Conservation (phyloP, 2,888 invertebrate species). For the Drosophila helvetica region DNA sequence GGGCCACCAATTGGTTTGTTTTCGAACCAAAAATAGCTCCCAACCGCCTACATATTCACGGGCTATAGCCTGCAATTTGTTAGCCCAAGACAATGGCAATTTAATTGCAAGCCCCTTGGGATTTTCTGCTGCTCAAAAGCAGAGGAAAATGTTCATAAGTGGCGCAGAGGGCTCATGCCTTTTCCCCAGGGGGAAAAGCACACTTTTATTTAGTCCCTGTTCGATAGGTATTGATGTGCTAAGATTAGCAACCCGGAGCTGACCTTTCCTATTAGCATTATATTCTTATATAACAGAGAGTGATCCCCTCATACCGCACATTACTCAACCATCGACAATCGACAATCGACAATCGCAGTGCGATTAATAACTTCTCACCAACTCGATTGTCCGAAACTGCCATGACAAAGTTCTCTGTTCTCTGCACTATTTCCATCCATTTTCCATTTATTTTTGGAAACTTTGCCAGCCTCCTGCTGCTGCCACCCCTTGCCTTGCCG, state of each 20-base stretch:
- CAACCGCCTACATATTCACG: not conserved
- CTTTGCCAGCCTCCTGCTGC: slow-evolving; percentile 28
- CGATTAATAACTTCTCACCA: slow-evolving; percentile 74
- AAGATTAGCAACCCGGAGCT: no score
- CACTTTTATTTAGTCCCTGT: no score
- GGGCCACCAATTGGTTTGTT: not conserved
- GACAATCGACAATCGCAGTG: slow-evolving; percentile 40
- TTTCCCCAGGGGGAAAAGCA: no score
- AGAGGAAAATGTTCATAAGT: not conserved
- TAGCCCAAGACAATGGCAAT: not conserved
- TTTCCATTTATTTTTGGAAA: slow-evolving; percentile 46
- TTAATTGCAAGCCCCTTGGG: not conserved
- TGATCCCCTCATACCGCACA: slow-evolving; percentile 26
- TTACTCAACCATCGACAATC: slow-evolving; percentile 68
- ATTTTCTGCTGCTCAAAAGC: no score
- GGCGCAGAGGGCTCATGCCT: no score
- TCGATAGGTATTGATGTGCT: no score
- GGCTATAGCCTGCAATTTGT: not conserved
- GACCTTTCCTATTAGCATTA: no score
- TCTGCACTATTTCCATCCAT: slow-evolving; percentile 32
- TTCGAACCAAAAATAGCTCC: not conserved
- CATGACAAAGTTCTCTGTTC: slow-evolving; percentile 54
- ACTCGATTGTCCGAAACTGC: slow-evolving; percentile 71
- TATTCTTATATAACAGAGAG: no score
- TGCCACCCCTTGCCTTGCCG: slow-evolving; percentile 23